Percentiles rank a stretch among this genome's conserved stretches.
Conservation (phyloP, 2,888 invertebrate species). For the Pandemis heparana region DNA sequence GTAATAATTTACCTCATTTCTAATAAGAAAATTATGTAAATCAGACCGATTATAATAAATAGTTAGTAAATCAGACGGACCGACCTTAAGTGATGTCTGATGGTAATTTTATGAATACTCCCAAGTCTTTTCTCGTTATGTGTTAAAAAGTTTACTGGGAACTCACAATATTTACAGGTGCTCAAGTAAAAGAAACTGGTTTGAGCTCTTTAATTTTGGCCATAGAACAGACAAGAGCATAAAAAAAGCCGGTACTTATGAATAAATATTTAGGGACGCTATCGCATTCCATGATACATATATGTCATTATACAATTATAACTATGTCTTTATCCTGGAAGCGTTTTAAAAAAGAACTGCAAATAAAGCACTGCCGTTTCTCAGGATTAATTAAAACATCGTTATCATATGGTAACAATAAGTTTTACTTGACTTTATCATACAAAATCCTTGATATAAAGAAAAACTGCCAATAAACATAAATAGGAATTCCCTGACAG, state of each 20-base stretch:
- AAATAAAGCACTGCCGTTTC: no score
- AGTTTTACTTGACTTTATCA: no score
- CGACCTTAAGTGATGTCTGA: slow-evolving; percentile 42
- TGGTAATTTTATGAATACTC: slow-evolving; percentile 42
- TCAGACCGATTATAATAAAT: slow-evolving; percentile 78
- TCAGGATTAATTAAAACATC: no score
- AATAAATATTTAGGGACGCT: neutral
- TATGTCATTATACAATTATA: no score
- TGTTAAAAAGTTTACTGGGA: slow-evolving; percentile 32
- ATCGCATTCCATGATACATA: no score
- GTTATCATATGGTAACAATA: no score
- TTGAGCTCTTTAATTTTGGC: neutral
- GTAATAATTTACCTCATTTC: slow-evolving; percentile 77
- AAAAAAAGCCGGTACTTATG: neutral
- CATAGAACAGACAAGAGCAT: neutral
- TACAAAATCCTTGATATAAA: no score
- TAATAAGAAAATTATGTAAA: slow-evolving; percentile 84
- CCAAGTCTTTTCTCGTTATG: slow-evolving; percentile 36
- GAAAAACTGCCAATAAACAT: no score
- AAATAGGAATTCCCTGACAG: no score
- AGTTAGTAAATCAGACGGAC: slow-evolving; percentile 58
- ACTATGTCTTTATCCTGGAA: no score
- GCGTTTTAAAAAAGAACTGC: no score
- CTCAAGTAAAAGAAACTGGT: slow-evolving; percentile 2
- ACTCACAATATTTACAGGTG: slow-evolving; percentile 31